phyloP scores from a whole-genome alignment of 1,140 invertebrate genomes.

The Spodoptera frugiperda region DNA sequence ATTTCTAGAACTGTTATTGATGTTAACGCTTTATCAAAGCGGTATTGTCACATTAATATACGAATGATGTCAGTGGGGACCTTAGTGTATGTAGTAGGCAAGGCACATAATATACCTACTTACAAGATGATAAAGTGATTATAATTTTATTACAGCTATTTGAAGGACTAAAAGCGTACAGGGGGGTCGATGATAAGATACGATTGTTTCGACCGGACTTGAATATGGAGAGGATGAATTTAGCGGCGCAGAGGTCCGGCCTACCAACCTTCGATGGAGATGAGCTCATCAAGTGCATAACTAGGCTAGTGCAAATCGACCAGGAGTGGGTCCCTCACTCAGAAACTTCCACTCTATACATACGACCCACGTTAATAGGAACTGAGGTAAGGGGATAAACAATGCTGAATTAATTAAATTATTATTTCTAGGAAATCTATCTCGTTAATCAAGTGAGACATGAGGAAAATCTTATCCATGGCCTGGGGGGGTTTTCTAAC shows the following conservation, averaged over 20 bases:
- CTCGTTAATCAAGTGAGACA: no score
- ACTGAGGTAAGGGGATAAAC: conserved; percentile 93
- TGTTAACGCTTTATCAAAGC: conserved; percentile 11
- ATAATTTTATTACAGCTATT: conserved; percentile 91
- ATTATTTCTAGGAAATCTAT: not conserved
- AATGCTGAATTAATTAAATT: not conserved
- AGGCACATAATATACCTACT: not conserved
- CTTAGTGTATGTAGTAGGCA: conserved; percentile 12
- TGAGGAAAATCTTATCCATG: no score
- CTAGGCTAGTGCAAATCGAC: conserved; percentile 95
- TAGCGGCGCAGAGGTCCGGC: conserved; percentile 93
- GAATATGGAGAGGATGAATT: conserved; percentile 97
- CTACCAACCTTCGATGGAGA: conserved; percentile 96
- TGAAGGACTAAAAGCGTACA: conserved; percentile 99
- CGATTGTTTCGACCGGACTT: conserved; percentile 97
- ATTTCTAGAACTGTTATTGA: conserved; percentile 30
- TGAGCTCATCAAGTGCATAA: conserved; percentile 96
- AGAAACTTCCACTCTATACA: conserved; percentile 95
- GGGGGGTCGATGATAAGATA: conserved; percentile 97
- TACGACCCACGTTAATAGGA: conserved; percentile 98
- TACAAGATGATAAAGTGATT: conserved; percentile 29
- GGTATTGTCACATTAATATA: conserved; percentile 18
- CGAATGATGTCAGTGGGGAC: conserved; percentile 37
- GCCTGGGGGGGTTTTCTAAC: no score
- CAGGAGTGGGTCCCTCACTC: conserved; percentile 99